Percentiles rank a stretch among this genome's conserved stretches.
Evolutionary conservation across 2,888 invertebrate genomes (phyloP).

Genomic region (Thecophora atra): DNA sequence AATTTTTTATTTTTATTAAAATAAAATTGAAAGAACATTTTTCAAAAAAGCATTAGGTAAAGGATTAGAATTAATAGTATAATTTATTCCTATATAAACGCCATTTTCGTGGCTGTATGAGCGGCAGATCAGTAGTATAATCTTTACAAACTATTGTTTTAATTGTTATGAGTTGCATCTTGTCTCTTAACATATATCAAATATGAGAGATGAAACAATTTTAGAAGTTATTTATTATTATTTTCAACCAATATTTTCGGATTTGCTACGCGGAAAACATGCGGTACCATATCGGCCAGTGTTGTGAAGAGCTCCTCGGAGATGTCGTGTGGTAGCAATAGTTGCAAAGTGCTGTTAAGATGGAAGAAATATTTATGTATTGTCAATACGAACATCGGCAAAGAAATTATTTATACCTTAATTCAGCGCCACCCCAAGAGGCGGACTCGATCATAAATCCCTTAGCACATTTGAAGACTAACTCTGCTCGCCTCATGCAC

Average conservation of each 20-base stretch:
- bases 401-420: conserved; percentile 77
- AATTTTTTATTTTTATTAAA: too few relatives aligned
- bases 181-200: too few relatives aligned
- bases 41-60: too few relatives aligned
- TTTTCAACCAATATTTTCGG: conserved; percentile 80
- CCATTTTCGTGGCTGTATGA: too few relatives aligned
- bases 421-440: conserved; percentile 89
- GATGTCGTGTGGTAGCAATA: conserved; percentile 82
- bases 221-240: too few relatives aligned
- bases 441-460: conserved; percentile 99
- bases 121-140: too few relatives aligned
- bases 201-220: too few relatives aligned
- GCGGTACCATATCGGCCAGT: conserved; percentile 87
- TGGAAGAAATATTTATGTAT: neutral
- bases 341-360: conserved; percentile 59
- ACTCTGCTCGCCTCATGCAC: conserved; percentile 95
- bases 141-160: too few relatives aligned
- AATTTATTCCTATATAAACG: too few relatives aligned
- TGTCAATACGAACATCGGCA: neutral
- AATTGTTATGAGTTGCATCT: too few relatives aligned
- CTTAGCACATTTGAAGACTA: conserved; percentile 98
- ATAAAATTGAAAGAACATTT: too few relatives aligned
- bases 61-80: too few relatives aligned
- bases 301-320: conserved; percentile 84
- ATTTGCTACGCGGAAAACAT: conserved; percentile 94